A percentile compares a stretch with the other conserved stretches of the same genome.
phyloP scores from a whole-genome alignment of 2,888 invertebrate genomes.

The Orchesella flavescens region DNA sequence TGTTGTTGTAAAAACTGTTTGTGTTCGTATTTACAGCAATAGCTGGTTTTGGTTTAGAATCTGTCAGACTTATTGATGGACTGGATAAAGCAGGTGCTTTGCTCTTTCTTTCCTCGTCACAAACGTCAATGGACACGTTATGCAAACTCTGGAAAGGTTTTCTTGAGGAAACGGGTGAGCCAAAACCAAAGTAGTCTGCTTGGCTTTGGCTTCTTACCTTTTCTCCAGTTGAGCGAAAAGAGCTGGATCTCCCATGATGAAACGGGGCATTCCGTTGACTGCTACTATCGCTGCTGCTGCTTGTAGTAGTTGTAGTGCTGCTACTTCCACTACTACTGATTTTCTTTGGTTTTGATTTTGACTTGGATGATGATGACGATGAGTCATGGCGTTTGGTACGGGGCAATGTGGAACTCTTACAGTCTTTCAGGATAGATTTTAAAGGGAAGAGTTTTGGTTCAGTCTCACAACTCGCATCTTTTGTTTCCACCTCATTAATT shows the following conservation, averaged over 20 bases:
- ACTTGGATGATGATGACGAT: no score
- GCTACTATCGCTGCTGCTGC: neutral
- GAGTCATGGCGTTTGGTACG: constrained; percentile 20
- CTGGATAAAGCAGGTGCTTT: neutral
- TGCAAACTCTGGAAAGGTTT: constrained; percentile 37
- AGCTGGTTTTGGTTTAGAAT: neutral
- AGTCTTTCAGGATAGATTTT: constrained; percentile 48
- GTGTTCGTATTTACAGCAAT: neutral
- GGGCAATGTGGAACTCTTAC: constrained; percentile 55
- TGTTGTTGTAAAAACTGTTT: neutral
- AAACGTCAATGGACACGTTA: constrained; percentile 29
- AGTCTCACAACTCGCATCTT: constrained; percentile 44
- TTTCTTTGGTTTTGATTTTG: constrained; percentile 36
- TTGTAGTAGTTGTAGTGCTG: neutral
- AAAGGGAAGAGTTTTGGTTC: constrained; percentile 34
- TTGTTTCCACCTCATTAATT: constrained; percentile 33
- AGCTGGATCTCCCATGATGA: constrained; percentile 21
- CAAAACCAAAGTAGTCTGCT: neutral
- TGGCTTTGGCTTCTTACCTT: constrained; percentile 10
- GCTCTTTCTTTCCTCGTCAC: constrained; percentile 1
- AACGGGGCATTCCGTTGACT: neutral
- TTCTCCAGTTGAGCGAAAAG: neutral
- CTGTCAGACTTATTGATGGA: neutral
- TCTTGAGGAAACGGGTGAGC: constrained; percentile 10
- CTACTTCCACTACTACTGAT: neutral